phyloP scores from a whole-genome alignment of 2,113 vertebrate species.

The Oncorhynchus gorbuscha region DNA sequence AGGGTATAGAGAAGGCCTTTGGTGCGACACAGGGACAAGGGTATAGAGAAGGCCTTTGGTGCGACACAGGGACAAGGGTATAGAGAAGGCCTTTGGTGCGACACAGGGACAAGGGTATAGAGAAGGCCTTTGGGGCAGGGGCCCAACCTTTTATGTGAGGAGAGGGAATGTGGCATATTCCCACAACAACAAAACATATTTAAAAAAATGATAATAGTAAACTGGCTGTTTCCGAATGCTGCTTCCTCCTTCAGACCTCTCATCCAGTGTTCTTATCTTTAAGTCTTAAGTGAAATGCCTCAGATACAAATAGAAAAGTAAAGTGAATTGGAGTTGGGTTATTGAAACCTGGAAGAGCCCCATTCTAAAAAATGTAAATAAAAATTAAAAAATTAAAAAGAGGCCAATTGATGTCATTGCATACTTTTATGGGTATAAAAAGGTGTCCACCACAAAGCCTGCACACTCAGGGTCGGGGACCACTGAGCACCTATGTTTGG shows the following conservation, averaged over 20 bases:
- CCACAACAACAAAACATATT: slow-evolving; percentile 31
- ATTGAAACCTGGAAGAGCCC: no score
- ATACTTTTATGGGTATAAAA: no score
- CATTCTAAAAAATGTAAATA: no score
- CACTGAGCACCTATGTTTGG: no score
- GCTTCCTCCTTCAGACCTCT: slow-evolving; percentile 40
- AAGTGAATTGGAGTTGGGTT: no score
- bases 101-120: no score
- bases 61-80: slow-evolving; percentile 16
- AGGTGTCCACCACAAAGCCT: no score
- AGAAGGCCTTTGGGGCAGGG: neutral
- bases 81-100: no score
- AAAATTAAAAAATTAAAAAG: no score
- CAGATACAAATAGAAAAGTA: no score
- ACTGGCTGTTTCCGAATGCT: slow-evolving; percentile 39
- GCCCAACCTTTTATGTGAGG: slow-evolving; percentile 42
- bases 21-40: slow-evolving; percentile 11
- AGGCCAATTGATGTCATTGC: no score
- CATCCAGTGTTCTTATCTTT: slow-evolving; percentile 33
- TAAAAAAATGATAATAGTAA: slow-evolving; percentile 5
- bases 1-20: neutral
- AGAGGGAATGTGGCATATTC: slow-evolving; percentile 51
- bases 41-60: slow-evolving; percentile 9
- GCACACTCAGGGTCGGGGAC: no score
- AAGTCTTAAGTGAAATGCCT: slow-evolving; percentile 17